A percentile compares a stretch with the other conserved stretches of the same genome.
Evolutionary conservation across 2,113 vertebrate genomes (phyloP).

Genomic region (Monopterus albus): DNA sequence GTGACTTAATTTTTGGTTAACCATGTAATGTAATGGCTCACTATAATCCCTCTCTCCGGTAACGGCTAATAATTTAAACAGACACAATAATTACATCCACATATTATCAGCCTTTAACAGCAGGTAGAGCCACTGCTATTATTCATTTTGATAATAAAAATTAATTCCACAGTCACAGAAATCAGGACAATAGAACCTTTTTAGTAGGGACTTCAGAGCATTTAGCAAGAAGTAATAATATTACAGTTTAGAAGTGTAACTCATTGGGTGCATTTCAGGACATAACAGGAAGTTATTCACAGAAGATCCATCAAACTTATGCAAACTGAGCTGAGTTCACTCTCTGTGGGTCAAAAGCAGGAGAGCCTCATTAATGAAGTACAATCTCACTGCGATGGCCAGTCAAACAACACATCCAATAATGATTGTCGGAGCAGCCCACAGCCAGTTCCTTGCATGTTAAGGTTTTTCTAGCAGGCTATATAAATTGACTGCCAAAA

Average conservation of each 20-base stretch:
- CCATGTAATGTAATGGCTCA: conserved; percentile 34
- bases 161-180: conserved; percentile 27
- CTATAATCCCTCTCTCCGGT: conserved; percentile 44
- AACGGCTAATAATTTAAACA: conserved; percentile 52
- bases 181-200: conserved; percentile 21
- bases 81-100: conserved; percentile 14
- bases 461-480: conserved; percentile 53
- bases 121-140: conserved; percentile 43
- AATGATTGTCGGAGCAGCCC: conserved; percentile 51
- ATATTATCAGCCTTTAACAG: conserved; percentile 58
- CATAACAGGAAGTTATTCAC: conserved; percentile 64
- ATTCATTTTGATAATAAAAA: conserved; percentile 36
- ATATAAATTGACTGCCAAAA: conserved; percentile 67
- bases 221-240: conserved; percentile 21
- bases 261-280: conserved; percentile 54
- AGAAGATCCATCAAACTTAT: conserved; percentile 34
- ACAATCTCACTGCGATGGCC: conserved; percentile 48
- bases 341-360: conserved; percentile 60
- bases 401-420: conserved; percentile 66
- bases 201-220: conserved; percentile 10
- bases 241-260: conserved; percentile 29
- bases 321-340: conserved; percentile 47
- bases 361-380: conserved; percentile 64
- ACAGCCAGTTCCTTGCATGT: conserved; percentile 41
- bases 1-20: conserved; percentile 55